Conservation (phyloP, 2,888 invertebrate genomes). For the Lymantria monacha region DNA sequence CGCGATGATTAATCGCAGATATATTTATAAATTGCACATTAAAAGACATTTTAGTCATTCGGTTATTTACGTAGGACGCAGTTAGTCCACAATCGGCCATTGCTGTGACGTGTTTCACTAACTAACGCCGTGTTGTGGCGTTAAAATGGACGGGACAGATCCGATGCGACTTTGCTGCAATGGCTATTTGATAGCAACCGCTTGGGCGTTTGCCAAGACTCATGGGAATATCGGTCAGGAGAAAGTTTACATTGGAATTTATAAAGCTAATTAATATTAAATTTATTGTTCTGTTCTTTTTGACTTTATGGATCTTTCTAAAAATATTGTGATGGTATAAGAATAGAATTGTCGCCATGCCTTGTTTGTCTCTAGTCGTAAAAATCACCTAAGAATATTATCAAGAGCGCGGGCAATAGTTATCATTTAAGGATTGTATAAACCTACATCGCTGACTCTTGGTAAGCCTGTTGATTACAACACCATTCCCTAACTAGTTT, state of each 20-base stretch:
- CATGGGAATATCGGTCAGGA: not conserved
- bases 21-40: constrained; percentile 29
- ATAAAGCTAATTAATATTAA: not conserved
- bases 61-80: constrained; percentile 46
- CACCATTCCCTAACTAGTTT: too few species aligned
- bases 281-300: not conserved
- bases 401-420: too few species aligned
- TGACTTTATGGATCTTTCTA: not conserved
- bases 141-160: constrained; percentile 16
- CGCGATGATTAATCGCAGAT: constrained; percentile 11
- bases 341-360: too few species aligned
- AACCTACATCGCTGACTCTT: too few species aligned
- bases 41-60: constrained; percentile 38
- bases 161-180: constrained; percentile 29
- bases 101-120: constrained; percentile 50
- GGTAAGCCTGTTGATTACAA: too few species aligned
- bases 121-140: constrained; percentile 27
- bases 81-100: constrained; percentile 45
- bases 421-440: too few species aligned
- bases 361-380: too few species aligned
- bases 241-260: not conserved
- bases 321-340: not conserved
- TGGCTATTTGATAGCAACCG: not conserved
- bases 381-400: too few species aligned
- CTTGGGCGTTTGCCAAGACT: not conserved